Evolutionary conservation across 2,113 vertebrate genomes (phyloP).

Genomic region (Stegostoma tigrinum): DNA sequence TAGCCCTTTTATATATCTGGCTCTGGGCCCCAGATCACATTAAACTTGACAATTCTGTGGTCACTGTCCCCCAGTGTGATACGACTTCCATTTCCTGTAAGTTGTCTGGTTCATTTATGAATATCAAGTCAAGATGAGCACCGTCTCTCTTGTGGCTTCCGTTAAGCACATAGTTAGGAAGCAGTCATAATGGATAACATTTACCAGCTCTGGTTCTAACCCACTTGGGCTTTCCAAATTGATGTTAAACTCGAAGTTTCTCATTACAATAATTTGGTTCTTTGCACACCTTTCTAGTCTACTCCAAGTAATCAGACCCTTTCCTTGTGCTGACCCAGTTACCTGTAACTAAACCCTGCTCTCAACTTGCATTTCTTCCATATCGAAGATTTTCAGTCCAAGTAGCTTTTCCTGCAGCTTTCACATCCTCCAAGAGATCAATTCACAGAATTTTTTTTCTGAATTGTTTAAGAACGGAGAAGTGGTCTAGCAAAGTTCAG

Average conservation of each 20-base stretch:
- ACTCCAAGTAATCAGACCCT: background rate
- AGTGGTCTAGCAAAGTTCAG: background rate
- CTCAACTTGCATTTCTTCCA: background rate
- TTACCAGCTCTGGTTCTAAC: background rate
- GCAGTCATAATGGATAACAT: background rate
- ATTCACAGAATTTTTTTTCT: background rate
- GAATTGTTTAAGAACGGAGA: background rate
- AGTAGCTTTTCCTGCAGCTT: background rate
- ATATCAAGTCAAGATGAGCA: slow-evolving; percentile 14
- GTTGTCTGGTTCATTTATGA: background rate
- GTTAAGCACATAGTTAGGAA: background rate
- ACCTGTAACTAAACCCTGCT: background rate
- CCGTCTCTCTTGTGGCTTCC: background rate
- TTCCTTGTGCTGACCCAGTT: background rate
- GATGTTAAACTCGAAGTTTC: background rate
- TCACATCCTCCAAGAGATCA: background rate
- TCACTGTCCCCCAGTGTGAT: background rate
- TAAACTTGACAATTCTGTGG: slow-evolving; percentile 5
- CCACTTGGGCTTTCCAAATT: background rate
- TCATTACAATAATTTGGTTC: background rate
- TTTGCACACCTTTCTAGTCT: background rate
- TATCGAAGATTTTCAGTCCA: background rate
- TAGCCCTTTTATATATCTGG: background rate
- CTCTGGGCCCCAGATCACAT: background rate
- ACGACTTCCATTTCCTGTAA: background rate